Conservation (phyloP, 2,797 vertebrate genomes). For the Harpagifer antarcticus region DNA sequence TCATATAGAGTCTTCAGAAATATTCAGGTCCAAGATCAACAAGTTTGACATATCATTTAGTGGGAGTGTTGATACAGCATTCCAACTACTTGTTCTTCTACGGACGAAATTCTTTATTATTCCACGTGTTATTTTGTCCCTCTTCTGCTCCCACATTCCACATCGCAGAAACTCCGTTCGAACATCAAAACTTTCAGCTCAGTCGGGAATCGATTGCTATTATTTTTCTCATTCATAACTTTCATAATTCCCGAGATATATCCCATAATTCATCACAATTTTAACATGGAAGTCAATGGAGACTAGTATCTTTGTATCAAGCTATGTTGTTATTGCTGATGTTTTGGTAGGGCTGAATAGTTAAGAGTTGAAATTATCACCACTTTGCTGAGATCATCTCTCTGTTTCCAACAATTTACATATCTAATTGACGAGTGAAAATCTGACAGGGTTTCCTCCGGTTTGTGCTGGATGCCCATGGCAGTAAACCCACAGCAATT, state of each 20-base stretch:
- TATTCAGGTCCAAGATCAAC: slow-evolving; percentile 1
- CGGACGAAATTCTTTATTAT: too few species aligned
- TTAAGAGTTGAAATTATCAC: slow-evolving; percentile 18
- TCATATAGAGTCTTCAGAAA: not conserved
- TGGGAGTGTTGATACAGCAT: too few species aligned
- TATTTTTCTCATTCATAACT: too few species aligned
- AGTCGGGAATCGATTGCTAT: too few species aligned
- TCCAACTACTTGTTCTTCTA: too few species aligned
- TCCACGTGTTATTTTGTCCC: too few species aligned
- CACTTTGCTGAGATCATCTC: slow-evolving; percentile 13
- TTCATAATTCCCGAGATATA: too few species aligned
- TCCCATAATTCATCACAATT: too few species aligned
- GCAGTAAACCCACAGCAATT: slow-evolving; percentile 68
- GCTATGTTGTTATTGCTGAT: not conserved
- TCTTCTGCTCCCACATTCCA: too few species aligned
- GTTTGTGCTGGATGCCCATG: slow-evolving; percentile 38
- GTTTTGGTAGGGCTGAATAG: not conserved
- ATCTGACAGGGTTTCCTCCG: slow-evolving; percentile 39
- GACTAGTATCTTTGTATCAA: not conserved
- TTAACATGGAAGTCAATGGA: too few species aligned
- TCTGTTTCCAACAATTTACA: slow-evolving; percentile 26
- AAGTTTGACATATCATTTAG: not conserved
- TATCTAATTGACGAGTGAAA: slow-evolving; percentile 55
- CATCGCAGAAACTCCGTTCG: too few species aligned
- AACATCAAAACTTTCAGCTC: too few species aligned